These are phyloP conservation scores for Drosophila aff. DNA, from an alignment of 1,140 invertebrate species.

Conservation along the genomic window DNA sequence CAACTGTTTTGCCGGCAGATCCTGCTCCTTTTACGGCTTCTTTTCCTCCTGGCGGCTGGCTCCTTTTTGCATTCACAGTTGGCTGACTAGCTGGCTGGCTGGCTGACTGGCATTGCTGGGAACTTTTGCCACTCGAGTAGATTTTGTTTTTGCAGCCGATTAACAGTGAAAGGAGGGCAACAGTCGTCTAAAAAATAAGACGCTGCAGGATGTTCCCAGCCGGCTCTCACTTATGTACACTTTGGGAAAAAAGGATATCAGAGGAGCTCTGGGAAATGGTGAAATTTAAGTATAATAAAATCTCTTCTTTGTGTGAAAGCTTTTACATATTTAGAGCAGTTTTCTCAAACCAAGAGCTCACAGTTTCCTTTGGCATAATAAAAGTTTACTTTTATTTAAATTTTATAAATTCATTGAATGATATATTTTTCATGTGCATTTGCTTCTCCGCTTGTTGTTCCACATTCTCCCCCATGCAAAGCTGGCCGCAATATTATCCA, in stretches of 20 bases:
- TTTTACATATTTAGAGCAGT: not conserved
- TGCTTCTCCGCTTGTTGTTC: too few relatives aligned
- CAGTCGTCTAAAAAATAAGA: conserved; percentile 53
- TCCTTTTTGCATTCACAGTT: conserved; percentile 66
- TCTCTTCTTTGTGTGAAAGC: not conserved
- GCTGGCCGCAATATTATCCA: conserved; percentile 37
- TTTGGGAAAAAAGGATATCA: not conserved
- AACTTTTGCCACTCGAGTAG: conserved; percentile 75
- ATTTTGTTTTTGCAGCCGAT: conserved; percentile 76
- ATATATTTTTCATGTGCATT: conserved; percentile 6
- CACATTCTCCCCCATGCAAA: conserved; percentile 27
- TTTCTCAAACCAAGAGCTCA: not conserved
- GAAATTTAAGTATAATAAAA: not conserved
- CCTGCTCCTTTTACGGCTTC: conserved; percentile 13
- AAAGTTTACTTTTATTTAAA: not conserved
- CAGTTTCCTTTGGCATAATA: not conserved
- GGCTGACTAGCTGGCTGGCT: conserved; percentile 41
- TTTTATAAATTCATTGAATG: not conserved
- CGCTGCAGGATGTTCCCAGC: conserved; percentile 22
- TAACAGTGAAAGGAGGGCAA: conserved; percentile 57
- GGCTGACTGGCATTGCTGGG: conserved; percentile 19
- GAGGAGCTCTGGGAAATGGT: too few relatives aligned
- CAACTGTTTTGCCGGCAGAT: conserved; percentile 30
- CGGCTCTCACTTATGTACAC: conserved; percentile 1
- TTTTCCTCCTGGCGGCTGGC: not conserved